These are phyloP conservation scores for Cantharis rustica DNA, from an alignment of 2,888 invertebrate species.

Conservation along the genomic window DNA sequence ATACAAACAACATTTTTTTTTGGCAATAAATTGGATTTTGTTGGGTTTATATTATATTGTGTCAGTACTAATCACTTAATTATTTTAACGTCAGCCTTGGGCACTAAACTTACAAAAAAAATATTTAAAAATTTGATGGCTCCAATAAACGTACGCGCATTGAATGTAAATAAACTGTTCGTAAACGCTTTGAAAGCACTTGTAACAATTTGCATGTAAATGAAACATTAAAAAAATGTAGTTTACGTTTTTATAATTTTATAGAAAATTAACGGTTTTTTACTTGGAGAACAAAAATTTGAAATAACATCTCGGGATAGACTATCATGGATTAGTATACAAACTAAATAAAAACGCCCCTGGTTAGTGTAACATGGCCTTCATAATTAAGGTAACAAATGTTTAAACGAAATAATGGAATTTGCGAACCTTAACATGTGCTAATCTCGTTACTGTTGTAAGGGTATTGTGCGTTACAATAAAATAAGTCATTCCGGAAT, in stretches of 20 bases:
- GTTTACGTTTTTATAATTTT: neutral
- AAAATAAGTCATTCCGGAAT: neutral
- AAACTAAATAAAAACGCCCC: neutral
- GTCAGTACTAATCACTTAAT: neutral
- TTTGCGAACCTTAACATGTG: neutral
- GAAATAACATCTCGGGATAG: neutral
- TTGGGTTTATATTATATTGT: neutral
- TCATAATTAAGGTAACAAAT: neutral
- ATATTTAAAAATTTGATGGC: conserved; percentile 7
- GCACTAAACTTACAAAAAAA: neutral
- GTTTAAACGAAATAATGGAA: neutral
- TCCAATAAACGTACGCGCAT: conserved; percentile 9
- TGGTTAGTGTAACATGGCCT: neutral
- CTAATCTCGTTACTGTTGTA: neutral
- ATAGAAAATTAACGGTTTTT: neutral
- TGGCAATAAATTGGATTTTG: neutral
- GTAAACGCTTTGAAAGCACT: conserved; percentile 8
- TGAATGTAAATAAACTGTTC: conserved; percentile 17
- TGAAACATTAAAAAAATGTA: conserved; percentile 15
- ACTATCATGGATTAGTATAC: neutral
- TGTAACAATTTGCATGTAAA: conserved; percentile 20
- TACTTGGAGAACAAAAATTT: neutral
- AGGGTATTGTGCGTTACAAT: neutral
- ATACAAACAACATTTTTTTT: neutral
- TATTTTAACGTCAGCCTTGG: neutral